Base-by-base conservation (phyloP, 2,888 invertebrate species). In the Agriopis leucophaearia region DNA sequence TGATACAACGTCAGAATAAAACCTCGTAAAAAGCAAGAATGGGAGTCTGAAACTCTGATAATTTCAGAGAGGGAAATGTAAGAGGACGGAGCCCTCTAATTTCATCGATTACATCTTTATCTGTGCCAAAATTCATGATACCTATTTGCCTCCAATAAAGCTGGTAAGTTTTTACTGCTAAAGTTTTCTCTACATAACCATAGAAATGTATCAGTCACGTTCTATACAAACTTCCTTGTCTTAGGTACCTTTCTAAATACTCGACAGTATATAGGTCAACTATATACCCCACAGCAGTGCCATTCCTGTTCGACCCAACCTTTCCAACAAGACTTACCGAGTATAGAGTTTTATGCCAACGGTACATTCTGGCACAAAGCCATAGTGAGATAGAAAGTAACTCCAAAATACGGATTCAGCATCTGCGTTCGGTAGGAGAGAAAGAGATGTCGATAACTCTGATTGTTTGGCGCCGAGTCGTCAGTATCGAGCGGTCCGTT, bases 401-500 rank as follows among this genome's bases (percentile, higher is more conserved):
- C 88, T 81, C 81, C 78, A 77, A 86, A 88, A 88, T 87, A 87
- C 88, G 81, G 85, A 87, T 83, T 82, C 88, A 87, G 87, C 86
- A 86, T 90, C 87, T 83, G 83, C 80, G 78, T 84, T 81, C 79
- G 81, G 81, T 82, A 84, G 85, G 93, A 86, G 91, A 81, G 87
- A 93, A 90, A 86, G 93, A 92, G 94, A 94, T 88, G 81, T 88
- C 81, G 85, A 83, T 86, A 91, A 79, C 80, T 83, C 85, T 87
- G 87, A 87, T 88, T 87, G 84, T 87, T 84, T 84, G 83, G 80
- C 85, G 60, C 85, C 83, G 83, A 81, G 87, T 83, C 80, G 77
- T 78, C 78, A 83, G 87, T 93, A 94, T 94, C 89, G 94, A 92
- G 92, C 93, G 93, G 87, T 66, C 77, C 82, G 94, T 94, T 86